A percentile compares a stretch with the other conserved stretches of the same genome.
phyloP scores from a whole-genome alignment of 2,888 invertebrate species.

The Aleiodes alternator region DNA sequence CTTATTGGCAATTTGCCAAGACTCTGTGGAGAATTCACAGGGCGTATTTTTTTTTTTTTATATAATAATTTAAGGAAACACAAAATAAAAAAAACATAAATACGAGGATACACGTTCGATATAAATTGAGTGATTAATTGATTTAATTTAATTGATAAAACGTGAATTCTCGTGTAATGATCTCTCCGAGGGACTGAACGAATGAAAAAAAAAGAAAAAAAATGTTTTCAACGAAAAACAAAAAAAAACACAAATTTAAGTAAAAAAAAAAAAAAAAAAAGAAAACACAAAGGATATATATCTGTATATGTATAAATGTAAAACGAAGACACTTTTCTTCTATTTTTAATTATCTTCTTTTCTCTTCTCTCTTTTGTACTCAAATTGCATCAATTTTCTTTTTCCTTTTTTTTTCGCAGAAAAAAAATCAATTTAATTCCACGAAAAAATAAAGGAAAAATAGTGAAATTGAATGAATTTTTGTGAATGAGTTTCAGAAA shows the following conservation, averaged over 20 bases:
- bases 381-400: constrained; percentile 39
- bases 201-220: constrained; percentile 49
- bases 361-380: constrained; percentile 50
- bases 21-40: constrained; percentile 68
- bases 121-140: neutral
- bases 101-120: constrained; percentile 29
- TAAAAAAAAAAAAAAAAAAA: neutral
- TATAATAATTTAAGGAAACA: constrained; percentile 16
- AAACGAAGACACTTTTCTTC: constrained; percentile 51
- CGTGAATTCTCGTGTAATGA: constrained; percentile 60
- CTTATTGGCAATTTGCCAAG: constrained; percentile 65
- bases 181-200: constrained; percentile 65
- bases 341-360: constrained; percentile 51
- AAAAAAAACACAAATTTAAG: constrained; percentile 27
- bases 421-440: too few relatives aligned
- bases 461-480: constrained; percentile 13
- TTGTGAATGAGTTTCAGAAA: constrained; percentile 28
- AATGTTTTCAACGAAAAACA: constrained; percentile 25
- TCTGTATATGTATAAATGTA: constrained; percentile 9
- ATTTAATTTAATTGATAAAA: constrained; percentile 18
- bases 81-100: constrained; percentile 22
- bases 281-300: constrained; percentile 31
- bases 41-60: constrained; percentile 63
- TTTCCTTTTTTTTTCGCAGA: constrained; percentile 22
- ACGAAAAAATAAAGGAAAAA: neutral